These are phyloP conservation scores for Chloroclystis v-ata DNA, from an alignment of 2,888 invertebrate genomes.

Conservation along the genomic window DNA sequence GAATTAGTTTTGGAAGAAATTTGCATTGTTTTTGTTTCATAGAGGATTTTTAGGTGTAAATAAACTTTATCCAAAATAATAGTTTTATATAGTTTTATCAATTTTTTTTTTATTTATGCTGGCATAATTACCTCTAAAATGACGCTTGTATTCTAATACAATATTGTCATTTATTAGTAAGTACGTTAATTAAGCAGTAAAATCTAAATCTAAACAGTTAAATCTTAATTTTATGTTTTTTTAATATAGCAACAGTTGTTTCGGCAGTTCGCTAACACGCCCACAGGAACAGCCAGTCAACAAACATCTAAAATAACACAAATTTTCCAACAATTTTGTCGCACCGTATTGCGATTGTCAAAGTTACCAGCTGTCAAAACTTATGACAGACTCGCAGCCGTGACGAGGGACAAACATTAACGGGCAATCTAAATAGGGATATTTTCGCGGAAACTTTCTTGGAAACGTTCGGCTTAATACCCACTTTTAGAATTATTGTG, in stretches of 20 bases:
- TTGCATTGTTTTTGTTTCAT: not conserved
- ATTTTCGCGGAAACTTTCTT: constrained; percentile 1
- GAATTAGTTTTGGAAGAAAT: not conserved
- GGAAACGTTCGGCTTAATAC: not conserved
- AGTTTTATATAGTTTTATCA: too few relatives aligned
- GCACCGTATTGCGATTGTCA: constrained; percentile 27
- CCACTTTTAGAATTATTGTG: not conserved
- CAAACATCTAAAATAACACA: constrained; percentile 9
- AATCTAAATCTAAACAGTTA: too few relatives aligned
- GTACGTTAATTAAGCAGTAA: too few relatives aligned
- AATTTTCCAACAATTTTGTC: constrained; percentile 1
- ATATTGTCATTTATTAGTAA: too few relatives aligned
- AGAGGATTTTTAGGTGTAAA: not conserved
- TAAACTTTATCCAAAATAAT: not conserved
- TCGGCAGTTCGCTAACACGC: too few relatives aligned
- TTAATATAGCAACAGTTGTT: too few relatives aligned
- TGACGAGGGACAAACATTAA: constrained; percentile 21
- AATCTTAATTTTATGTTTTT: too few relatives aligned
- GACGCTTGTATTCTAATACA: too few relatives aligned
- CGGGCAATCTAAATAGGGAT: constrained; percentile 12
- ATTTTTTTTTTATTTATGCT: too few relatives aligned
- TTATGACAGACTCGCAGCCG: constrained; percentile 23
- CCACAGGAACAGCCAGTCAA: too few relatives aligned
- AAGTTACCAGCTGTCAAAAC: constrained; percentile 29
- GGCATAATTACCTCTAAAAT: too few relatives aligned